Percentiles rank a stretch among this genome's conserved stretches.
phyloP scores from a whole-genome alignment of 2,888 invertebrate species.

The Parasteatoda lunata region DNA sequence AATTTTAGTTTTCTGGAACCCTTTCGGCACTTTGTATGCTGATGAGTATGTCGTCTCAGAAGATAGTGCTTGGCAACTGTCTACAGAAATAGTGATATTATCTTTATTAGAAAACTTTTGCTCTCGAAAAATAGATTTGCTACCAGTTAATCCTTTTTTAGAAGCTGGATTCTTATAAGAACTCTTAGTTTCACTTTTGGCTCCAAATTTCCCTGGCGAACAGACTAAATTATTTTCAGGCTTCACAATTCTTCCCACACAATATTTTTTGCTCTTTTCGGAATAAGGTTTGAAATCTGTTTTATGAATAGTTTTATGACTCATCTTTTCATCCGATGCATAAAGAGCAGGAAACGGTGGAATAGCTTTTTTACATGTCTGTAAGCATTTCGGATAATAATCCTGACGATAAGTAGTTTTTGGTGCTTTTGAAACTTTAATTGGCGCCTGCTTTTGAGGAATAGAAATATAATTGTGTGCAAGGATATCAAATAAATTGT shows the following conservation, averaged over 20 bases:
- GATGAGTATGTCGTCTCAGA: conserved; percentile 28
- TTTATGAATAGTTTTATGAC: conserved; percentile 14
- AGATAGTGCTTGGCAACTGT: background rate
- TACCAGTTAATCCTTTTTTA: conserved; percentile 1
- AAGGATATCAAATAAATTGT: conserved; percentile 29
- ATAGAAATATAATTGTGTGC: conserved; percentile 9
- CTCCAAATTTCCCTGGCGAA: conserved; percentile 12
- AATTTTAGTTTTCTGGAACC: conserved; percentile 6
- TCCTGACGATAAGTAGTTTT: conserved; percentile 27
- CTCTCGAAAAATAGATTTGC: background rate
- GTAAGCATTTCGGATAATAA: conserved; percentile 23
- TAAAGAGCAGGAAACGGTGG: conserved; percentile 4
- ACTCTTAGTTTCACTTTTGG: conserved; percentile 39
- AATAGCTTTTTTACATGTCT: background rate
- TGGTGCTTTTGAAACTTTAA: background rate
- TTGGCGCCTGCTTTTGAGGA: background rate
- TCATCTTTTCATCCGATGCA: conserved; percentile 18
- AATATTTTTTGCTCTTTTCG: background rate
- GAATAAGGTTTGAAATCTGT: conserved; percentile 17
- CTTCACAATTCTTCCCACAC: background rate
- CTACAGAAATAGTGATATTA: background rate
- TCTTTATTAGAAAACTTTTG: background rate
- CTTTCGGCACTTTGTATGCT: conserved; percentile 28
- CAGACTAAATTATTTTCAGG: conserved; percentile 10
- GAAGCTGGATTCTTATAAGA: conserved; percentile 1